Conservation (phyloP, 2,113 vertebrate genomes). For the Gadus chalcogrammus region DNA sequence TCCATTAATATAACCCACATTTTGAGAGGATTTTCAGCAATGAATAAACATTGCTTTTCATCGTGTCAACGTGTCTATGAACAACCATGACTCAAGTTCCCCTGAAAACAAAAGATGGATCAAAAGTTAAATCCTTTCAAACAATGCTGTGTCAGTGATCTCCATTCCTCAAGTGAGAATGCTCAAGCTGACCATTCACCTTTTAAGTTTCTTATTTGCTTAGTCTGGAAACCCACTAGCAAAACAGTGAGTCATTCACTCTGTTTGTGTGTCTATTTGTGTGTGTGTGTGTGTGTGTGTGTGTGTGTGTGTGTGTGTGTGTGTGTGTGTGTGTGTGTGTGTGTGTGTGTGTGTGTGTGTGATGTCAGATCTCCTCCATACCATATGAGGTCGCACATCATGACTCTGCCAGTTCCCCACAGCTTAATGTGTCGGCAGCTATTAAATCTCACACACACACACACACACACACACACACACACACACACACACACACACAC, state of each 20-base stretch:
- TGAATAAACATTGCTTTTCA: too few relatives aligned
- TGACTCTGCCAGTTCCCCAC: constrained; percentile 13
- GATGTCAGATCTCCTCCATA: constrained; percentile 6
- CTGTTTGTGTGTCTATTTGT: constrained; percentile 5
- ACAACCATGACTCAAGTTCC: too few relatives aligned
- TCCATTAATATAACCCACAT: too few relatives aligned
- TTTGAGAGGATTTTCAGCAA: too few relatives aligned
- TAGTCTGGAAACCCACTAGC: constrained; percentile 21
- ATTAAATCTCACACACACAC: constrained; percentile 18
- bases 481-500: background rate
- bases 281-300: constrained; percentile 7
- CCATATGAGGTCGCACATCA: constrained; percentile 14
- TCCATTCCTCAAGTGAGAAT: constrained; percentile 13
- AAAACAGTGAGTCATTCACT: constrained; percentile 16
- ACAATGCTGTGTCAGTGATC: too few relatives aligned
- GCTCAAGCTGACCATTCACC: constrained; percentile 43
- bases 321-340: background rate
- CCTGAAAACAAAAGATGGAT: too few relatives aligned
- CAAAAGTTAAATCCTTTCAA: too few relatives aligned
- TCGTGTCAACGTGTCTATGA: too few relatives aligned
- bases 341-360: constrained; percentile 1
- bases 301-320: constrained; percentile 8
- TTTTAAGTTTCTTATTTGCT: constrained; percentile 36
- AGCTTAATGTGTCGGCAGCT: constrained; percentile 8
- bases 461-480: background rate